phyloP scores from a whole-genome alignment of 2,888 invertebrate genomes.

The Leucozona laternaria region DNA sequence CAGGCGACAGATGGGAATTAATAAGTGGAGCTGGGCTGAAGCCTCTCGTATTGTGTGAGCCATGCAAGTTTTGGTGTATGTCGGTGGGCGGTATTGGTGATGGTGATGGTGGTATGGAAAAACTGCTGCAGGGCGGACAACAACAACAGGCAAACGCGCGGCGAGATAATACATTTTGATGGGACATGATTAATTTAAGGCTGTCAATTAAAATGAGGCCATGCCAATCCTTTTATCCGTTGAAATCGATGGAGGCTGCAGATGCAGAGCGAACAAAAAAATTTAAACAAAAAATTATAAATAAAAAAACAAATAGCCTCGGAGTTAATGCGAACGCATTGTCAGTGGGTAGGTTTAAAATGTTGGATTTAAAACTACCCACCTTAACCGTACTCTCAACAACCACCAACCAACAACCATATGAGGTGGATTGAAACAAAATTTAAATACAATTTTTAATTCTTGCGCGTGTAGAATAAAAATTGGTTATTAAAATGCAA shows the following conservation, averaged over 20 bases:
- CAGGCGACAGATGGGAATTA: constrained; percentile 68
- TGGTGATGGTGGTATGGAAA: constrained; percentile 15
- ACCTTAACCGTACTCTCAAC: neutral
- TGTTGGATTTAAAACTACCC: constrained; percentile 33
- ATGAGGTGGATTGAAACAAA: constrained; percentile 9
- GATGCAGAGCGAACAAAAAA: constrained; percentile 19
- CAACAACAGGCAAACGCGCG: constrained; percentile 31
- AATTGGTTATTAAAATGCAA: constrained; percentile 36
- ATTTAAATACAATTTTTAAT: constrained; percentile 33
- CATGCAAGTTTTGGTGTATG: constrained; percentile 35
- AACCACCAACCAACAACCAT: neutral
- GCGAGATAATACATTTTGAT: constrained; percentile 70
- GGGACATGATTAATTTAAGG: constrained; percentile 72
- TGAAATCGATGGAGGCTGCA: constrained; percentile 50
- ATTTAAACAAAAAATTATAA: constrained; percentile 17
- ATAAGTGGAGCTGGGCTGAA: constrained; percentile 35
- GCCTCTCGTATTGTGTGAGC: constrained; percentile 17
- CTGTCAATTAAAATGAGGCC: constrained; percentile 72
- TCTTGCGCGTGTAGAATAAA: constrained; percentile 17
- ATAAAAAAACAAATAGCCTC: constrained; percentile 24
- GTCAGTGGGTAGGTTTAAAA: constrained; percentile 40
- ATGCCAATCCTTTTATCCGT: constrained; percentile 67
- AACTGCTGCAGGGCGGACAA: constrained; percentile 32
- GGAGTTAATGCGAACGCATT: constrained; percentile 57
- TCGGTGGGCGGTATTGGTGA: constrained; percentile 19